Evolutionary conservation across 2,888 invertebrate genomes (phyloP), one percentile per base, ranked within the genome.

Genomic region (Ischnura elegans): DNA sequence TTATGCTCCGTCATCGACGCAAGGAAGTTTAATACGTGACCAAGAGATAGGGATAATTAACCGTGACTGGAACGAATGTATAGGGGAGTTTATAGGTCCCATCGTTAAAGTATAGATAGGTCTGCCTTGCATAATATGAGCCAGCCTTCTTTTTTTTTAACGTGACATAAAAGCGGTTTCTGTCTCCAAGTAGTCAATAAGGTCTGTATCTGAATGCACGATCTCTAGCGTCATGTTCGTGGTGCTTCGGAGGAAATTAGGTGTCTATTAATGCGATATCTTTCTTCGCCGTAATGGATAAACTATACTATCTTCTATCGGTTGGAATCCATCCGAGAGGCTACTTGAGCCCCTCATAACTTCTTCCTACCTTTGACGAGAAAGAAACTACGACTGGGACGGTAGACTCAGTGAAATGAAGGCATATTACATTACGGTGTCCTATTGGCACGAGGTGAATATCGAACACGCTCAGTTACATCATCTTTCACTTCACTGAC

Each of bases 1-100:
- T 61, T 90, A 55, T 90, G 90, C 90, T n/a, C 61, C 45, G 61
- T 61, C 61, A 90, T 61, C 36, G 66, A 66, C 43, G 45, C 55
- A 90, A 90, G 43, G 61, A 25, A 43, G 43, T 61, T 87, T 90
- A 90, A 90, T n/a, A n/a, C 25, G 42, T 43, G 61, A 43, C 61
- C 10, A 25, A 46, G 46, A 86, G 86, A 86, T 86, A 46, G 43
- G 36, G 46, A 86, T 86, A 86, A 76, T 76, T 76, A 76, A 29
- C 76, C 36, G 76, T 76, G 76, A 76, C 76, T 76, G 76, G 76
- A 76, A 76, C 76, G 76, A 36, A 36, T 76, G 36, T 76, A 76
- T 76, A 16, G 36, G 36, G 29, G 51, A 8, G 76, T 76, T 76
- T 76, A 76, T 25, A 76, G 13, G 36, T 51, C 51, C 76, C 76